Base-by-base conservation (phyloP, 2,888 invertebrate species). In the Crematogaster levior region DNA sequence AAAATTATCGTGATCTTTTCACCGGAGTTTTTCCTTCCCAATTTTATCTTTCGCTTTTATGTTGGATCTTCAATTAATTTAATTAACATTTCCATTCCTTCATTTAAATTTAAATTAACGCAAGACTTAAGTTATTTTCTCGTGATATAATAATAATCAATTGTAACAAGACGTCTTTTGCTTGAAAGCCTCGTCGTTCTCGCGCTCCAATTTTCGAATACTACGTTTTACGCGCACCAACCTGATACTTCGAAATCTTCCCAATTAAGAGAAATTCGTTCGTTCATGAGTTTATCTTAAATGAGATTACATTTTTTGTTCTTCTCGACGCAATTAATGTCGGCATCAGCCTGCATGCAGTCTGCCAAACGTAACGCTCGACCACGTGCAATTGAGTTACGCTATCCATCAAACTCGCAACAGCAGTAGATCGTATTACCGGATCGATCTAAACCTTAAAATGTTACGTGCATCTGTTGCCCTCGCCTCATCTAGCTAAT, bases 331-430 rank as follows among this genome's bases (percentile, higher is more conserved):
- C 37, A 80, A 80, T 82, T 80, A 82, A 53, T 12, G 30, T 61
- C 61, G 37, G 30, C 56, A 79, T 70, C 77, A 58, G 3, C 30
- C 12, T 68, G 21, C 40, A 53, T 37, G 81, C 24, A 81, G 21
- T 18, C 75, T 53, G 61, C 53, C 61, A 74, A 43, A 61, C 56
- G 77, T 63, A 81, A 75, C 63, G 77, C 81, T 77, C 65, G 43
- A 18, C 61, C 53, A 43, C 53, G 63, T 65, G 34, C 63, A 79
- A 79, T 79, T 12, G 70, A 79, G 56, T 79, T 79, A 79, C 43
- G 43, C 43, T 56, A 79, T 79, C 56, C 77, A 70, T 79, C 77
- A 79, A 79, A 79, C 77, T 68, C 24, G 43, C 43, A 43, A 79
- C 77, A 53, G 40, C 9, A 15, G 66, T 24, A 30, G 18, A 18